Conservation (phyloP, 2,888 invertebrate species). For the Melitaea athalia region DNA sequence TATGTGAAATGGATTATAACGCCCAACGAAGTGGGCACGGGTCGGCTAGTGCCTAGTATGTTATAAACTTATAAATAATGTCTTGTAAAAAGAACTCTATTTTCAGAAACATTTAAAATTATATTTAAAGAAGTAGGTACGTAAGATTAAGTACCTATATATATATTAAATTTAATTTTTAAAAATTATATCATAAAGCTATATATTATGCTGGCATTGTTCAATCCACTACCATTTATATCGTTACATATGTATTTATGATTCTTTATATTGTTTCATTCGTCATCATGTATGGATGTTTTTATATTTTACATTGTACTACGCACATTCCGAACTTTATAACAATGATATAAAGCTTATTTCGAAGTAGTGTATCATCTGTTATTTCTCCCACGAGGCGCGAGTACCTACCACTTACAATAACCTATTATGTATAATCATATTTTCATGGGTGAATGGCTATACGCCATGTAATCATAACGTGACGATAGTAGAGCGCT, state of each 20-base stretch:
- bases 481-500: neutral
- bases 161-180: neutral
- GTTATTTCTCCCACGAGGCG: conserved; percentile 27
- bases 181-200: neutral
- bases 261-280: neutral
- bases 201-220: neutral
- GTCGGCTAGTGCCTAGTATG: too few relatives aligned
- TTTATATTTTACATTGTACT: neutral
- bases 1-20: too few relatives aligned
- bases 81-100: too few relatives aligned
- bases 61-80: too few relatives aligned
- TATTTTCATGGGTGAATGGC: conserved; percentile 15
- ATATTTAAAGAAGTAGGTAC: too few relatives aligned
- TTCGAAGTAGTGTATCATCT: conserved; percentile 11
- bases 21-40: too few relatives aligned
- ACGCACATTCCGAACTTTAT: conserved; percentile 5
- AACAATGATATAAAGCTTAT: conserved; percentile 12
- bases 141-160: neutral
- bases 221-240: conserved; percentile 3
- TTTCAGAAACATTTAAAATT: too few relatives aligned
- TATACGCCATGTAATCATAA: conserved; percentile 4
- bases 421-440: conserved; percentile 21
- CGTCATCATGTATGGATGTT: neutral
- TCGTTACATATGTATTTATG: neutral
- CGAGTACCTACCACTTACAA: conserved; percentile 25